Evolutionary conservation across 2,888 invertebrate genomes (phyloP).

Genomic region (Caradrina clavipalpis): DNA sequence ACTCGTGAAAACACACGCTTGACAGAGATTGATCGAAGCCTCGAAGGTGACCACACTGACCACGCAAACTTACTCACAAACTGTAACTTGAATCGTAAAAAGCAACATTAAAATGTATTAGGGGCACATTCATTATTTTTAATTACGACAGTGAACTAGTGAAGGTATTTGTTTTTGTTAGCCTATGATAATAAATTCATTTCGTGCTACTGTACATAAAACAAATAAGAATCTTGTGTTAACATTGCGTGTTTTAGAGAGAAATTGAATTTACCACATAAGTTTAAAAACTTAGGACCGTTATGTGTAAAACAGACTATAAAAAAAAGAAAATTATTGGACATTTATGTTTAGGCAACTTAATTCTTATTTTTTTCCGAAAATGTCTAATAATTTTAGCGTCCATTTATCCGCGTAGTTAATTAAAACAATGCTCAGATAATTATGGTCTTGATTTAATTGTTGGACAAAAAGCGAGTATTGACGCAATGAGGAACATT

Average conservation of each 20-base stretch:
- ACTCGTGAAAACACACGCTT: constrained; percentile 41
- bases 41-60: constrained; percentile 35
- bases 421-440: constrained; percentile 32
- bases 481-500: constrained; percentile 77
- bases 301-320: background rate
- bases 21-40: constrained; percentile 65
- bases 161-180: constrained; percentile 52
- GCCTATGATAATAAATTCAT: constrained; percentile 44
- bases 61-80: constrained; percentile 31
- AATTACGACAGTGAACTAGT: constrained; percentile 53
- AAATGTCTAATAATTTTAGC: background rate
- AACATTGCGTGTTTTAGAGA: constrained; percentile 32
- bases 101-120: constrained; percentile 58
- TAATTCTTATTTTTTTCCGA: too few species aligned
- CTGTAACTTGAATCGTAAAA: constrained; percentile 36
- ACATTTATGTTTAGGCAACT: too few species aligned
- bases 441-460: constrained; percentile 47
- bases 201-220: constrained; percentile 35
- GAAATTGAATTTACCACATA: constrained; percentile 20
- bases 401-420: constrained; percentile 21
- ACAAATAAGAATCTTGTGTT: constrained; percentile 24
- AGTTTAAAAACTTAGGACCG: too few species aligned
- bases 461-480: constrained; percentile 57
- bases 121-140: constrained; percentile 56
- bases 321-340: too few species aligned